These are phyloP conservation scores for Microplitis deprimator DNA, from an alignment of 2,888 invertebrate species.

Conservation along the genomic window DNA sequence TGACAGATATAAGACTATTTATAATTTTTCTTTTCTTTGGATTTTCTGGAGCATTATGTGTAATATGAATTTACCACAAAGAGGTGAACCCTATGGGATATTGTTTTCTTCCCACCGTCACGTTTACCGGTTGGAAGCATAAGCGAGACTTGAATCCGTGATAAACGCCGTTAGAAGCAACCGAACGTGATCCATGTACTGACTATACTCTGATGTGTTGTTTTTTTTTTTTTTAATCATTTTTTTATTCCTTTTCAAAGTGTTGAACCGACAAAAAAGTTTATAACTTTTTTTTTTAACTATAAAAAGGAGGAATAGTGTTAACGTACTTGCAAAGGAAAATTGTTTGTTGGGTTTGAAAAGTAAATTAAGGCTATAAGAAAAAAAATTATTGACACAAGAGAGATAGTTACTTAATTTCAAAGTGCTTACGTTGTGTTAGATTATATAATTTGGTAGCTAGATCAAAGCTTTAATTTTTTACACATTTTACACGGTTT, in stretches of 20 bases:
- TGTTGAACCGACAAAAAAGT: conserved; percentile 29
- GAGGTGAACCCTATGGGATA: conserved; percentile 30
- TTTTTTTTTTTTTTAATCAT: conserved; percentile 5
- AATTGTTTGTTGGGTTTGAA: neutral
- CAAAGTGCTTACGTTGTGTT: neutral
- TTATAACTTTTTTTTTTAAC: neutral
- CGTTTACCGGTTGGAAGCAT: conserved; percentile 33
- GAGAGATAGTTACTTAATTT: neutral
- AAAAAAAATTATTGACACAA: conserved; percentile 25
- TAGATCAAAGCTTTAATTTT: conserved; percentile 41
- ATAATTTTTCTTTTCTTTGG: conserved; percentile 27
- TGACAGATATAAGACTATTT: conserved; percentile 28
- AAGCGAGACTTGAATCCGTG: conserved; percentile 37
- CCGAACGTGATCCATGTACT: conserved; percentile 31
- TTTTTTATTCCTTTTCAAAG: conserved; percentile 20
- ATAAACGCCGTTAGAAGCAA: conserved; percentile 31
- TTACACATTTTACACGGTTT: conserved; percentile 16
- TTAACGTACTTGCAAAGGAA: neutral
- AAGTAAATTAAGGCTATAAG: conserved; percentile 19
- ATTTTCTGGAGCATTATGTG: conserved; percentile 36
- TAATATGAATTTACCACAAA: conserved; percentile 34
- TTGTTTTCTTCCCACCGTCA: conserved; percentile 30
- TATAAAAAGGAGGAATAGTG: neutral
- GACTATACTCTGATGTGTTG: conserved; percentile 15
- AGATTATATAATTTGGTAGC: conserved; percentile 23